Evolutionary conservation across 2,113 vertebrate genomes (phyloP), one percentile per base, ranked within the genome.

Genomic region (Eurystomus gularis): DNA sequence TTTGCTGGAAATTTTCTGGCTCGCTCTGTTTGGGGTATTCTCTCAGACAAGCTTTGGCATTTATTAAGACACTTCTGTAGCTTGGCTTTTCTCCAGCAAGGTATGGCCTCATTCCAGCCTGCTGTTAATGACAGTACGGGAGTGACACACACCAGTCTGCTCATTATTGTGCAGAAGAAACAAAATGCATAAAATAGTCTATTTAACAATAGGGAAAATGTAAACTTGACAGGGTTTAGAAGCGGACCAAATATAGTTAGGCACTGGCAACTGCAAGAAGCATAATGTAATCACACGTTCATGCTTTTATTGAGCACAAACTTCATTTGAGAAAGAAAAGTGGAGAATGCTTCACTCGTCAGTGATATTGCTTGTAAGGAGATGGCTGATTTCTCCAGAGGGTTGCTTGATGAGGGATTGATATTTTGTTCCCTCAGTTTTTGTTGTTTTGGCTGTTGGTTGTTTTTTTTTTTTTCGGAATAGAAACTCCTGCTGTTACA

Each of bases 351-450:
- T 86, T 94, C 48, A 35, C 72, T 93, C 3, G 2, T 84, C 73
- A 94, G 61, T 86, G 80, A 40, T 54, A 62, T 86, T 82, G 78
- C 91, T 95, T 91, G 68, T 95, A 92, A 93, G 90, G 84, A 96
- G 87, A 92, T 69, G 90, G 44, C 60, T 96, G 93, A 96, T 98
- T 98, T 97, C 96, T 97, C 96, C 85, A 88, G 93, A 94, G 89
- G 73, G 54, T 95, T 91, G 68, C 82, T 97, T 95, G 86, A 97
- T 94, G 80, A 97, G 69, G 84, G 90, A 75, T 70, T 92, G 85
- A 78, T 86, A 86, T 95, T 96, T 97, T 78, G 17, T 85, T 95
- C 88, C 78, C 60, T 91, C n/a, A n/a, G n/a, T n/a, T n/a, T n/a
- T n/a, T n/a, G n/a, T n/a, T n/a, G n/a, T n/a, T n/a, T n/a, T n/a